Base-by-base conservation (phyloP, 2,113 vertebrate species). In the Procapra przewalskii region DNA sequence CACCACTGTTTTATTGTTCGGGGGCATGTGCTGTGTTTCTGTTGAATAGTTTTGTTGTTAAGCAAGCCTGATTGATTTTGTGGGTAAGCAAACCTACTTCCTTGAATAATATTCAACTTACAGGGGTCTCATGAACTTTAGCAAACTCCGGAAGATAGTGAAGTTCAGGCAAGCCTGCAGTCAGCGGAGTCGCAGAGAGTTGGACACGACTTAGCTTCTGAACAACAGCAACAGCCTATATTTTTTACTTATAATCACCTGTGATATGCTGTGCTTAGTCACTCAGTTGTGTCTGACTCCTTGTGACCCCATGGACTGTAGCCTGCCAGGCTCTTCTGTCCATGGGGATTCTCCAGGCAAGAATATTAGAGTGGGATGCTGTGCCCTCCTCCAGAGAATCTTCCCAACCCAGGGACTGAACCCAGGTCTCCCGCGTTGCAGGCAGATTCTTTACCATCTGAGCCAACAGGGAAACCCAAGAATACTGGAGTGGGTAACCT, bases 371-470 rank as follows among this genome's bases (percentile, higher is more conserved):
- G 19, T 40, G 19, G 67, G 19, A 40, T 40, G 5, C 10, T 2
- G 0, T 40, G 19, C 19, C n/a, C n/a, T 71, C 10, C 67, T 21
- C 67, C 19, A 36, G 19, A 36, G 67, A 11, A 71, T 36, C n/a
- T 71, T 71, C n/a, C 67, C n/a, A 71, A 71, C 3, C 23, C 71
- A 43, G 23, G 23, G 71, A 43, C 3, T 77, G 36, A 77, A 43
- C 6, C 23, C 36, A 14, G 36, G 71, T 27, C n/a, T 40, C 67
- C 10, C 10, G 0, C 0, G 1, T 40, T 23, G 67, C 67, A 71
- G n/a, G n/a, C 5, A 12, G 67, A 40, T 71, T 71, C 67, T 36
- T 71, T 71, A 71, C 67, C n/a, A 71, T 40, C 67, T 71, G n/a
- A 71, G 17, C 64, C 64, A 67, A 17, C 9, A 67, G 64, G 17